phyloP scores from a whole-genome alignment of 1,140 invertebrate species.

The Calephelis nemesis region DNA sequence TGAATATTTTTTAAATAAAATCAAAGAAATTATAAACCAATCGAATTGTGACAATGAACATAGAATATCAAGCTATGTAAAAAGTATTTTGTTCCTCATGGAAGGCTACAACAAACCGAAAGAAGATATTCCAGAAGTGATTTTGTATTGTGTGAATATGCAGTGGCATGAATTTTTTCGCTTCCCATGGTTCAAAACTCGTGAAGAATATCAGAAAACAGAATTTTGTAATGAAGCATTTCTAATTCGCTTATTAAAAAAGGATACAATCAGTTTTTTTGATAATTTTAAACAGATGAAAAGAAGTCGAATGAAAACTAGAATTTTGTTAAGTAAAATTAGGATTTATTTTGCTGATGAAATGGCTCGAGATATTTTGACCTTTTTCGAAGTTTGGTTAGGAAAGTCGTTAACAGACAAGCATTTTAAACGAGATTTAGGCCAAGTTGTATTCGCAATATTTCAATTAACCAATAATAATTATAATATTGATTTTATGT shows the following conservation, averaged over 20 bases:
- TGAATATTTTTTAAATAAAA: slow-evolving; percentile 39
- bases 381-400: slow-evolving; percentile 36
- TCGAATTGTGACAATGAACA: slow-evolving; percentile 29
- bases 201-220: neutral
- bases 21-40: slow-evolving; percentile 16
- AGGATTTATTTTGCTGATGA: slow-evolving; percentile 55
- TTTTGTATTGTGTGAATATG: slow-evolving; percentile 39
- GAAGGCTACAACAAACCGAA: slow-evolving; percentile 33
- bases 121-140: slow-evolving; percentile 41
- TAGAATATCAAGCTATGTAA: slow-evolving; percentile 29
- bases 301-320: slow-evolving; percentile 19
- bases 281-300: slow-evolving; percentile 33
- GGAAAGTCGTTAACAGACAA: slow-evolving; percentile 1
- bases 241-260: slow-evolving; percentile 43
- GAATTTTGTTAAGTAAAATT: slow-evolving; percentile 42
- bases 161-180: slow-evolving; percentile 34
- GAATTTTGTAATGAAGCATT: slow-evolving; percentile 29
- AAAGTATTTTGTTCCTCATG: slow-evolving; percentile 26
- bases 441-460: slow-evolving; percentile 39
- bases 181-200: slow-evolving; percentile 24
- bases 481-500: slow-evolving; percentile 44
- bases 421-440: neutral
- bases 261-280: slow-evolving; percentile 38
- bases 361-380: slow-evolving; percentile 39
- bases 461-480: slow-evolving; percentile 46